Evolutionary conservation across 2,888 invertebrate genomes (phyloP), one percentile per base, ranked within the genome.

Genomic region (Agonopterix subpropinquella): DNA sequence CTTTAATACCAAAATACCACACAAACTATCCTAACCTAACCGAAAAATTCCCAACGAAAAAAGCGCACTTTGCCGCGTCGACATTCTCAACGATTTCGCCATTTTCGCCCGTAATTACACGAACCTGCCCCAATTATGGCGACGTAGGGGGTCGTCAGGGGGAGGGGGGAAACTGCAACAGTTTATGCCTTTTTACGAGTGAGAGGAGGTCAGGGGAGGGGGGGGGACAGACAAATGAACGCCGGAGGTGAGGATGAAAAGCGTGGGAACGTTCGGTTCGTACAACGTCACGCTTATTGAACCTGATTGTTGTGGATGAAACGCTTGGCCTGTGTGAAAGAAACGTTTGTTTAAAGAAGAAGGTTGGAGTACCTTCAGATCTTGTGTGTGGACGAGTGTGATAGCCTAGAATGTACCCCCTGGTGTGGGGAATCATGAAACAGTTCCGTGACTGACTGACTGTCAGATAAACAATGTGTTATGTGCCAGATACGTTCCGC

Each of bases 101-200:
- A 48, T 39, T 39, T n/a, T 39, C 39, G 4, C 39, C n/a, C 39
- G 61, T 65, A 69, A 69, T 67, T 64, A 62, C 56, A 61, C 49
- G 48, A 49, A 52, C 53, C 51, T 50, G 52, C 52, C 47, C 57
- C 61, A 60, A 65, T 71, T 62, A 66, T 53, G 47, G 47, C 53
- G 49, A 39, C 8, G n/a, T 42, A 47, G 52, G 49, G 57, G 28
- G 28, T 28, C 28, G 28, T 28, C 28, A 28, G 28, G 28, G 28
- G 28, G 48, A 39, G 37, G 36, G 15, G 35, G 8, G 39, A 42
- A 63, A 64, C 57, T 71, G 73, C 69, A 67, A 62, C 64, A 65
- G 54, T 66, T 66, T 58, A 63, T 57, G 55, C 49, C 52, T 55
- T 55, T 53, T 58, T 52, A 44, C 49, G 52, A 47, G 11, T 36